phyloP scores from a whole-genome alignment of 2,888 invertebrate genomes.

The Catotricha subobsoleta region DNA sequence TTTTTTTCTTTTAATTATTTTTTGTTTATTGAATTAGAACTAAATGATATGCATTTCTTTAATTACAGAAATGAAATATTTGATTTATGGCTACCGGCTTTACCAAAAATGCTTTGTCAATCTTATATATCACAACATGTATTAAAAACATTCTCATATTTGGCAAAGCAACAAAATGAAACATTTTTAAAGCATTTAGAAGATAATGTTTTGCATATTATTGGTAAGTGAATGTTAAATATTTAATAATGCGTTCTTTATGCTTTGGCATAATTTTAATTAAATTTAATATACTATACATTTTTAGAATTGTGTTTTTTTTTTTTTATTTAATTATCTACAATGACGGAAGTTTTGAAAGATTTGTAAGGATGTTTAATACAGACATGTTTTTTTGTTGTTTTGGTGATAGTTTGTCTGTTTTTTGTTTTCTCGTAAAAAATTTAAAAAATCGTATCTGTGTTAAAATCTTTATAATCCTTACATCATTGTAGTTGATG shows the following conservation, averaged over 20 bases:
- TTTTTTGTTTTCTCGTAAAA: too few relatives aligned
- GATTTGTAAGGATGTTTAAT: neutral
- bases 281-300: too few relatives aligned
- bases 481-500: too few relatives aligned
- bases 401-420: neutral
- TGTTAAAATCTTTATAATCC: too few relatives aligned
- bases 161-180: conserved; percentile 36
- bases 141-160: conserved; percentile 36
- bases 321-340: neutral
- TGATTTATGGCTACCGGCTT: conserved; percentile 33
- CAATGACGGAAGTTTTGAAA: neutral
- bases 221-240: conserved; percentile 21
- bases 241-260: neutral
- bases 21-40: neutral
- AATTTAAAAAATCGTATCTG: too few relatives aligned
- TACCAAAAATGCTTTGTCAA: conserved; percentile 38
- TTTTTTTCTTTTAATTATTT: neutral
- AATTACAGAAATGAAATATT: conserved; percentile 25
- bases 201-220: conserved; percentile 29
- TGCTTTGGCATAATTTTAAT: neutral
- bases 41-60: neutral
- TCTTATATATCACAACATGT: conserved; percentile 34
- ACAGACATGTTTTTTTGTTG: neutral
- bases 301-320: too few relatives aligned
- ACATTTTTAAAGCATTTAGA: conserved; percentile 34